Evolutionary conservation across 2,797 vertebrate species (phyloP).

Genomic region (Rallus crepitans): DNA sequence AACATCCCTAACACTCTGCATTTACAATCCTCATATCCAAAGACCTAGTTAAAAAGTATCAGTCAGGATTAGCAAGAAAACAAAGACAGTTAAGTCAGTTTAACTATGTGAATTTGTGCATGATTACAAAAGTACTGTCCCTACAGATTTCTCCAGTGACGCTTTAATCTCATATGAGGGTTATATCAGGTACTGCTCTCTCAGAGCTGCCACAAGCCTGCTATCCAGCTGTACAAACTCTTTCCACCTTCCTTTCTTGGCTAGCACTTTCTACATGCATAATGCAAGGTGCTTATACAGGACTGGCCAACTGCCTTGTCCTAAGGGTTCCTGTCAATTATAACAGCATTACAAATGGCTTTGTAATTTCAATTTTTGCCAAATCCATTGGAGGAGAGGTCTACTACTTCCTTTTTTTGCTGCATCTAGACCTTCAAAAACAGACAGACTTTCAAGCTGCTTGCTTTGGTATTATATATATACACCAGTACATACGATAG

Average conservation of each 20-base stretch:
- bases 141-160: background rate
- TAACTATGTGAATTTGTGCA: background rate
- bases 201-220: background rate
- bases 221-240: background rate
- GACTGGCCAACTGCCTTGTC: background rate
- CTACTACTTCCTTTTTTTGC: background rate
- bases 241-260: background rate
- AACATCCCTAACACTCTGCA: background rate
- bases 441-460: background rate
- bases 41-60: background rate
- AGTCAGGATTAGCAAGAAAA: constrained; percentile 28
- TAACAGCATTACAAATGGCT: background rate
- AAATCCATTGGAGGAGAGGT: background rate
- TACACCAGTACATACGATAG: background rate
- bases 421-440: background rate
- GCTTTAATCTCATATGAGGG: background rate
- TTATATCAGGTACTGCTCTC: background rate
- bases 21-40: background rate
- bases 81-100: background rate
- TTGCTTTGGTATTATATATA: background rate
- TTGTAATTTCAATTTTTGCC: background rate
- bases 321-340: background rate
- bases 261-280: background rate
- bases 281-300: background rate
- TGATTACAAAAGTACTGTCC: background rate